These are phyloP conservation scores for Porites lobata DNA, from an alignment of 92 coral and sea anemone genomes.

Conservation along the genomic window DNA sequence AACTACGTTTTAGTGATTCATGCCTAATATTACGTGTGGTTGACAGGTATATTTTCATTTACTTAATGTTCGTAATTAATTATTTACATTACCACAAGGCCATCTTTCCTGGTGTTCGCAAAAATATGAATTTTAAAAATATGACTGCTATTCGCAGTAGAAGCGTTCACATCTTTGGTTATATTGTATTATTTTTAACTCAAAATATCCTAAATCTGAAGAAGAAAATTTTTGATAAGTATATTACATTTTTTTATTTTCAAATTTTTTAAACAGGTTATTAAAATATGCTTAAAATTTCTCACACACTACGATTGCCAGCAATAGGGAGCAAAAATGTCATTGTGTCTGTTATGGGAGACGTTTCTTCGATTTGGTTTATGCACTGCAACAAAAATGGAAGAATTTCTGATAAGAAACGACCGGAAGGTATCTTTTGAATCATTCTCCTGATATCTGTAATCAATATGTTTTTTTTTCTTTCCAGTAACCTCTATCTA, in stretches of 20 bases:
- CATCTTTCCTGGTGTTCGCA: no score
- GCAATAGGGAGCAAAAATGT: no score
- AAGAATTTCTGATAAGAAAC: no score
- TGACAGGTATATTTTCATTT: background rate
- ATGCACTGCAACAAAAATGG: no score
- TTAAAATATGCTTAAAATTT: background rate
- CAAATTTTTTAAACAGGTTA: background rate
- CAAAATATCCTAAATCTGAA: background rate
- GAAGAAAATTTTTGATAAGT: background rate
- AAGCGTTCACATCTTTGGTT: background rate
- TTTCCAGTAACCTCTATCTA: no score
- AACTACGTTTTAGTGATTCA: background rate
- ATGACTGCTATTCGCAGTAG: background rate
- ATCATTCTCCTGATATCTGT: no score
- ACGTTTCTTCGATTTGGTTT: no score
- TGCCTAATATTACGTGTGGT: background rate
- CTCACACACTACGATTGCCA: no score
- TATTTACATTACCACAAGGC: slow-evolving; percentile 19
- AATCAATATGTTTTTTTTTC: no score
- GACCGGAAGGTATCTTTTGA: no score
- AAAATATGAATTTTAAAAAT: background rate
- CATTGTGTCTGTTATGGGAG: no score
- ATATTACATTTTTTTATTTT: background rate
- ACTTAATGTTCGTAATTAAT: background rate
- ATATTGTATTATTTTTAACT: background rate